Conservation (phyloP, 2,888 invertebrate genomes). For the Encarsia formosa region DNA sequence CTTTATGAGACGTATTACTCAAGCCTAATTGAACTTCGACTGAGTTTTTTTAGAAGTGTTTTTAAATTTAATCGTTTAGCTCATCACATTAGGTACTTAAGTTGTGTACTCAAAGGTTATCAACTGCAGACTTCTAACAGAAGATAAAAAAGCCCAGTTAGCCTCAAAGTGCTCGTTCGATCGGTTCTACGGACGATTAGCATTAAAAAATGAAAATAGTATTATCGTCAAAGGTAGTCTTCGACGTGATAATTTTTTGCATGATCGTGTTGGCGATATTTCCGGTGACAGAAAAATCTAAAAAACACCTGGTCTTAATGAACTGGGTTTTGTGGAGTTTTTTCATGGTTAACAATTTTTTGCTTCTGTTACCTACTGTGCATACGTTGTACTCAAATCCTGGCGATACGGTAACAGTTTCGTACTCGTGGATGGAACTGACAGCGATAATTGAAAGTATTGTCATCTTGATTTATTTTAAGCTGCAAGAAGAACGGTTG, state of each 20-base stretch:
- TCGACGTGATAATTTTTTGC: not conserved
- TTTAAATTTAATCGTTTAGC: too few relatives aligned
- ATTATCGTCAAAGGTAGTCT: not conserved
- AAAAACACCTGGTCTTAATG: not conserved
- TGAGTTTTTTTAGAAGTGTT: too few relatives aligned
- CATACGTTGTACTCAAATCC: not conserved
- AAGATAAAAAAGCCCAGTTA: too few relatives aligned
- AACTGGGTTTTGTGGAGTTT: constrained; percentile 10
- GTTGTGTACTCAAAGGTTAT: too few relatives aligned
- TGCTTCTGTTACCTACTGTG: constrained; percentile 2
- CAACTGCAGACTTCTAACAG: too few relatives aligned
- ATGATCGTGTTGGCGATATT: constrained; percentile 10
- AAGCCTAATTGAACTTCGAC: too few relatives aligned
- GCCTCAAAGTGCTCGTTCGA: too few relatives aligned
- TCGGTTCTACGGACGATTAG: too few relatives aligned
- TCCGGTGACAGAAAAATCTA: not conserved
- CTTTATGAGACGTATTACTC: too few relatives aligned
- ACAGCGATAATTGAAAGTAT: constrained; percentile 1
- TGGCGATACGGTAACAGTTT: not conserved
- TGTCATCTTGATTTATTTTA: constrained; percentile 7
- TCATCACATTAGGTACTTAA: too few relatives aligned
- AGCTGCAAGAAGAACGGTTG: constrained; percentile 4
- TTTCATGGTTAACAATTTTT: constrained; percentile 7
- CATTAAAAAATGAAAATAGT: not conserved
- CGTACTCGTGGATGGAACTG: constrained; percentile 9